A percentile compares a stretch with the other conserved stretches of the same genome.
Conservation (phyloP, 2,113 vertebrate genomes). For the Oxyura jamaicensis region DNA sequence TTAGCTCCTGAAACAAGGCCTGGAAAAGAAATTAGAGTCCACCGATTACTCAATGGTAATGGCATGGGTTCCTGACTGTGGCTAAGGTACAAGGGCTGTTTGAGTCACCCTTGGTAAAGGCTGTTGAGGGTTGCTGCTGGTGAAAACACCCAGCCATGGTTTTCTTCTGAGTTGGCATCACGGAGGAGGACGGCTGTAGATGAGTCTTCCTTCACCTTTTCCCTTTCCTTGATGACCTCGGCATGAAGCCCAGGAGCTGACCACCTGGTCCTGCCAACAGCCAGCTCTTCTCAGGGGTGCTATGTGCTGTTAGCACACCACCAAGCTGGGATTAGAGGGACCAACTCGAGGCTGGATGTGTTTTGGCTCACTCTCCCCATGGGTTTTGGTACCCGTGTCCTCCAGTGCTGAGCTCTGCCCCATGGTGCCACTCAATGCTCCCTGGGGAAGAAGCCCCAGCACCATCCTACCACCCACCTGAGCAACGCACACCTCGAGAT, state of each 20-base stretch:
- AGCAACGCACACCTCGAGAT: not conserved
- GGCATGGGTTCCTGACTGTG: not conserved
- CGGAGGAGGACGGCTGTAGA: not conserved
- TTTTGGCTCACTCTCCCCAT: not conserved
- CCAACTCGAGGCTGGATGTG: not conserved
- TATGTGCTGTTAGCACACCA: not conserved
- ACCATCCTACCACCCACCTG: not conserved
- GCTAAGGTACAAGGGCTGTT: not conserved
- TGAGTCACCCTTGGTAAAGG: not conserved
- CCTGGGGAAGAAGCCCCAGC: conserved; percentile 21
- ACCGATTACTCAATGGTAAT: conserved; percentile 24
- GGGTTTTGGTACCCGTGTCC: not conserved
- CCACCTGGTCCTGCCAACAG: not conserved
- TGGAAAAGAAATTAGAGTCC: not conserved
- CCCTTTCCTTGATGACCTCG: not conserved
- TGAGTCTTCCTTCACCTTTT: not conserved
- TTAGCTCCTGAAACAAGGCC: not conserved
- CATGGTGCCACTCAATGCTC: not conserved
- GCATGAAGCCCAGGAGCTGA: not conserved
- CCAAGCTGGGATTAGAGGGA: not conserved
- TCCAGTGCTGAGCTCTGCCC: conserved; percentile 29
- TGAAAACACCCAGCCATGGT: not conserved
- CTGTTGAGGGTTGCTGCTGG: not conserved
- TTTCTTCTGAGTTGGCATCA: not conserved
- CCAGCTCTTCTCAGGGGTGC: not conserved